phyloP scores from a whole-genome alignment of 2,113 vertebrate genomes.

The Muntiacus muntjak region DNA sequence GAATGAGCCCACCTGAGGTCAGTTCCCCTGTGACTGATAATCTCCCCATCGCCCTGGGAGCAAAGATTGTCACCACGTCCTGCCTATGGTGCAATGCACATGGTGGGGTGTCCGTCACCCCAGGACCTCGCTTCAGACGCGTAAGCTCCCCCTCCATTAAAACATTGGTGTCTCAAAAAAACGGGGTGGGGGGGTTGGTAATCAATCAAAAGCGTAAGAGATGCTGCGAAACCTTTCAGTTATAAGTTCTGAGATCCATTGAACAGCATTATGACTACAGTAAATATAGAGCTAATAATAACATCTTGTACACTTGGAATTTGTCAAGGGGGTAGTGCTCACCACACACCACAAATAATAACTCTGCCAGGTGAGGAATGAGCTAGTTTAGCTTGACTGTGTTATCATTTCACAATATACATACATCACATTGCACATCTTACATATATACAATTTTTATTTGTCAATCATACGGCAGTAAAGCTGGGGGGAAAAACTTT shows the following conservation, averaged over 20 bases:
- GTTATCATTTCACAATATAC: background rate
- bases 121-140: background rate
- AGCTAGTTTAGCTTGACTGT: no score
- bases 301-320: rapidly evolving
- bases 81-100: rapidly evolving
- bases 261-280: rapidly evolving
- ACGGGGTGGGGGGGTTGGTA: rapidly evolving
- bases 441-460: background rate
- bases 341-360: background rate
- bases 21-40: background rate
- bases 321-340: background rate
- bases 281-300: no score
- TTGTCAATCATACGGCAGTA: background rate
- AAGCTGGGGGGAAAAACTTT: background rate
- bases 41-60: background rate
- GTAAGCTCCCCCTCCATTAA: background rate
- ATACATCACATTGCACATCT: background rate
- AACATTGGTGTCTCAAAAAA: background rate
- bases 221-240: background rate
- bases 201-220: background rate
- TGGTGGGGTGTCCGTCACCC: background rate
- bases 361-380: background rate
- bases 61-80: background rate
- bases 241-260: background rate
- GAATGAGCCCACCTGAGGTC: background rate